Evolutionary conservation across 2,888 invertebrate genomes (phyloP).

Genomic region (Crocallis elinguaria): DNA sequence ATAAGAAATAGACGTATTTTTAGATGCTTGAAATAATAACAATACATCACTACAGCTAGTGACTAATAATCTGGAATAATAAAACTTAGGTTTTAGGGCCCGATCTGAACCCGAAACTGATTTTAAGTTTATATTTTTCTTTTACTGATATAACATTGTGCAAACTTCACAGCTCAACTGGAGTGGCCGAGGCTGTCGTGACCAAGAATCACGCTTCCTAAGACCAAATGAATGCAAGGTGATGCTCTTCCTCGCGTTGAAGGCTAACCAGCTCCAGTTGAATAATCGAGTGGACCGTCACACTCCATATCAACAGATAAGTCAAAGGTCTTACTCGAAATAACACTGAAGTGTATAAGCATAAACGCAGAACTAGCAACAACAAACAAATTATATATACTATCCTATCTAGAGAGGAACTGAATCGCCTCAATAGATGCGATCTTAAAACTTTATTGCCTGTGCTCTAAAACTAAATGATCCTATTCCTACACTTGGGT

Average conservation of each 20-base stretch:
- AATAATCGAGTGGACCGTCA: constrained; percentile 56
- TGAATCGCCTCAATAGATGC: constrained; percentile 19
- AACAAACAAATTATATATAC: neutral
- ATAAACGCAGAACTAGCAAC: neutral
- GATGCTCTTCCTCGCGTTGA: constrained; percentile 56
- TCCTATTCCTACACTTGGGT: neutral
- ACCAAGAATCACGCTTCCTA: constrained; percentile 52
- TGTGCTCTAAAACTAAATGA: constrained; percentile 12
- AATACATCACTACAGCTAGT: no score
- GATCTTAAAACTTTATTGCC: constrained; percentile 34
- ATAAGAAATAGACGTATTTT: no score
- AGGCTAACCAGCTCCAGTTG: constrained; percentile 62
- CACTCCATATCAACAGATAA: constrained; percentile 59
- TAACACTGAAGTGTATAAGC: constrained; percentile 23
- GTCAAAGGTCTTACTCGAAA: constrained; percentile 46
- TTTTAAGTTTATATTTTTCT: constrained; percentile 20
- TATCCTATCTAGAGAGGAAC: neutral
- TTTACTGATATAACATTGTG: constrained; percentile 57
- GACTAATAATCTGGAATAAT: neutral
- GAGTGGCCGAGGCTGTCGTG: constrained; percentile 59
- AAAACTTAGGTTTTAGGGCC: neutral
- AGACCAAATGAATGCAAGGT: constrained; percentile 49
- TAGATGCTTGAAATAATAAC: no score
- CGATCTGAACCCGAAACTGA: neutral
- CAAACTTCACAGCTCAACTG: constrained; percentile 72